Conservation (phyloP, 2,113 vertebrate species). For the Heptranchias perlo region DNA sequence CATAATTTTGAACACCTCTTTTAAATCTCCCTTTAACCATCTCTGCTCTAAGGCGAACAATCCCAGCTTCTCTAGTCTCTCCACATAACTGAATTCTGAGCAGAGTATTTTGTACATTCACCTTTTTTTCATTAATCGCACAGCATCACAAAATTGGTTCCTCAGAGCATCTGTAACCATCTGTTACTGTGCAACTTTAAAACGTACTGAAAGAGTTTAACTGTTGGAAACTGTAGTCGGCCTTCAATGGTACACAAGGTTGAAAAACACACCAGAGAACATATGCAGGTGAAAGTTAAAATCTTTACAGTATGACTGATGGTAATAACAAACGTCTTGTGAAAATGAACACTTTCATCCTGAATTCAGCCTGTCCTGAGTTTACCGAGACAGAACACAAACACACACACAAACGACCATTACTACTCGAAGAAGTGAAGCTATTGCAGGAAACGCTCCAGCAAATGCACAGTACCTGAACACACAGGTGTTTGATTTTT, state of each 20-base stretch:
- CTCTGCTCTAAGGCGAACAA: too few species aligned
- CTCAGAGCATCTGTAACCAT: not conserved
- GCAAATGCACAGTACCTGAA: conserved; percentile 80
- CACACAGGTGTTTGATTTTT: conserved; percentile 97
- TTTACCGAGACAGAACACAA: not conserved
- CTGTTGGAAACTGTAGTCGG: not conserved
- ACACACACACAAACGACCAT: not conserved
- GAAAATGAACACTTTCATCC: not conserved
- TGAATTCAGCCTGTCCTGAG: not conserved
- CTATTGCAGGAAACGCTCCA: conserved; percentile 22
- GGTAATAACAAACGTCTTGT: not conserved
- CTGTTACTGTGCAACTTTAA: not conserved
- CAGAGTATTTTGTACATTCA: not conserved
- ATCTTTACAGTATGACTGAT: not conserved
- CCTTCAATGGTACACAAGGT: not conserved
- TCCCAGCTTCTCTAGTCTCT: too few species aligned
- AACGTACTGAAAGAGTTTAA: not conserved
- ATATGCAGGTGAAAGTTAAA: not conserved
- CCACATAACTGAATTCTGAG: too few species aligned
- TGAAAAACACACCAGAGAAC: too few species aligned
- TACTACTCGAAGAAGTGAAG: not conserved
- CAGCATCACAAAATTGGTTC: not conserved
- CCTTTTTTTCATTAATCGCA: not conserved
- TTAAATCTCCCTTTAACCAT: too few species aligned
- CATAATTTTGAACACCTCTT: too few species aligned